Conservation (phyloP, 2,113 vertebrate species). For the Xyliphius kryptos region DNA sequence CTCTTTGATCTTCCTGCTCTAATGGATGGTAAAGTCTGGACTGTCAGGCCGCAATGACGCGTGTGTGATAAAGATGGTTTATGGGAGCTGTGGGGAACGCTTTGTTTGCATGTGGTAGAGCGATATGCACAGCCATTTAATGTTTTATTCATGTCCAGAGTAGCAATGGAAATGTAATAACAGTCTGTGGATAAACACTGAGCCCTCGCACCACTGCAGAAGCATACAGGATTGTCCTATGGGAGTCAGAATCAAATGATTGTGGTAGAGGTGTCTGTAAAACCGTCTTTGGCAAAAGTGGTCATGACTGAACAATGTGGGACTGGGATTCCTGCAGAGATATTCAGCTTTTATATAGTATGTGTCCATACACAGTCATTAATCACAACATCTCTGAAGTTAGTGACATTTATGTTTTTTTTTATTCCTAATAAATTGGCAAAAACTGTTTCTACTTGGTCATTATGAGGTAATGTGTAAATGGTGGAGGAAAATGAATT, state of each 20-base stretch:
- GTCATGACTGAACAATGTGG: background rate
- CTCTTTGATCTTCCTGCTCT: slow-evolving; percentile 1
- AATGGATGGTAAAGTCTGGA: slow-evolving; percentile 9
- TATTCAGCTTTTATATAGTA: too few relatives aligned
- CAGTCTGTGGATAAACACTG: slow-evolving; percentile 1
- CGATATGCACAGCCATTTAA: slow-evolving; percentile 7
- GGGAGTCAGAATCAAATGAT: too few relatives aligned
- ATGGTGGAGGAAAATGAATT: too few relatives aligned
- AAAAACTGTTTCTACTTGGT: too few relatives aligned
- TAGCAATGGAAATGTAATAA: slow-evolving; percentile 1
- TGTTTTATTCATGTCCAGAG: slow-evolving; percentile 27
- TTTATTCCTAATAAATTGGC: too few relatives aligned
- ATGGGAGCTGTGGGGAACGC: background rate
- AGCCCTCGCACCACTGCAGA: too few relatives aligned
- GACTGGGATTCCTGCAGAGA: too few relatives aligned
- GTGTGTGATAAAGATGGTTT: slow-evolving; percentile 12
- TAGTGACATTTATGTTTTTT: too few relatives aligned
- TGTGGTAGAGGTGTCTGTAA: background rate
- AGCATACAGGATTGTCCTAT: too few relatives aligned
- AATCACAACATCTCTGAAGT: too few relatives aligned
- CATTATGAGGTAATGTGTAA: too few relatives aligned
- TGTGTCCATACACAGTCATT: too few relatives aligned
- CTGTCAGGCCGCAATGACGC: background rate
- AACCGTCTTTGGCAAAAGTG: background rate
- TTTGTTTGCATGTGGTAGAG: slow-evolving; percentile 4